Percentiles rank a stretch among this genome's conserved stretches.
Conservation (phyloP, 2,888 invertebrate species). For the Barypeithes pellucidus region DNA sequence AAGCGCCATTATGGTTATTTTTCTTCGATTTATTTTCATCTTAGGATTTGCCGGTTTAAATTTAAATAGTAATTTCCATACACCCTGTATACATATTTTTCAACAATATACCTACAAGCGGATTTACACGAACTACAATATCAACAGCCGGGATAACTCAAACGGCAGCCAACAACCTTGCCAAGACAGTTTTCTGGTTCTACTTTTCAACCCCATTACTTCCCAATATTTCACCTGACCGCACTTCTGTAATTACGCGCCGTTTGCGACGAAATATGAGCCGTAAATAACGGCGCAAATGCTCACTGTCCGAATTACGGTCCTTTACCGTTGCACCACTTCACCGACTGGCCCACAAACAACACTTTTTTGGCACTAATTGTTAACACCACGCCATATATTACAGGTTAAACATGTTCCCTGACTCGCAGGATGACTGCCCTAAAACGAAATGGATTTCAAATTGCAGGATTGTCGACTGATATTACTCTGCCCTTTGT, state of each 20-base stretch:
- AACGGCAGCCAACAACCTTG: background rate
- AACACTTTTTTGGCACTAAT: slow-evolving; percentile 63
- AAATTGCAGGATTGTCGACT: slow-evolving; percentile 48
- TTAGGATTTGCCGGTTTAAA: too few species aligned
- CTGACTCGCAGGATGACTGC: slow-evolving; percentile 44
- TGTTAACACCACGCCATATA: slow-evolving; percentile 62
- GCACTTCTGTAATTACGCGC: slow-evolving; percentile 72
- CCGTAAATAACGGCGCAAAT: slow-evolving; percentile 70
- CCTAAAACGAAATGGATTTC: slow-evolving; percentile 52
- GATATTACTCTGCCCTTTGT: slow-evolving; percentile 37
- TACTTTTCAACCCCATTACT: slow-evolving; percentile 64
- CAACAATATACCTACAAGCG: too few species aligned
- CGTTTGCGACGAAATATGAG: slow-evolving; percentile 71
- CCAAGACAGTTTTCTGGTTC: slow-evolving; percentile 10
- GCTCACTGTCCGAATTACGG: slow-evolving; percentile 69
- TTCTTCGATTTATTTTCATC: too few species aligned
- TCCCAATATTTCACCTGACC: slow-evolving; percentile 70
- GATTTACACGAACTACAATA: too few species aligned
- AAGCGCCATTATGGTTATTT: too few species aligned
- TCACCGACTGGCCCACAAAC: slow-evolving; percentile 62
- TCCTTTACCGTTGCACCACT: slow-evolving; percentile 59
- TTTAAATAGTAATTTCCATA: too few species aligned
- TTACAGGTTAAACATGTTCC: slow-evolving; percentile 57
- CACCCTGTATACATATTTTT: too few species aligned
- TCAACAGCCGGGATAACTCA: background rate